Percentiles rank a stretch among this genome's conserved stretches.
phyloP scores from a whole-genome alignment of 2,797 vertebrate species.

The Meriones psammophilus region DNA sequence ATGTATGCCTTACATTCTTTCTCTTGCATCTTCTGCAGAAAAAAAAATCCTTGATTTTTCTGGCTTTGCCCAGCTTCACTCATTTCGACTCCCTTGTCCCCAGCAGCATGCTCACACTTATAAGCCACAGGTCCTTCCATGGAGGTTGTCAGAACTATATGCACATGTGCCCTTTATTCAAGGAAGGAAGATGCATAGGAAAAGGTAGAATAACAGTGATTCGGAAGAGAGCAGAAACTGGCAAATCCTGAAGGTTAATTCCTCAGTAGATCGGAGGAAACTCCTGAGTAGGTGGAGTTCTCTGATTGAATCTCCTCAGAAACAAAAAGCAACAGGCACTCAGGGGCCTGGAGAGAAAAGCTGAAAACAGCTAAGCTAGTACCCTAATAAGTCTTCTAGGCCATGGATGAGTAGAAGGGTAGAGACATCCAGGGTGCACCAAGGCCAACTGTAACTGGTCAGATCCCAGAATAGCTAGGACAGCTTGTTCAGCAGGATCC shows the following conservation, averaged over 20 bases:
- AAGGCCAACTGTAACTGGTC: background rate
- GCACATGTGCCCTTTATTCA: background rate
- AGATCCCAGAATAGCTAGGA: conserved; percentile 20
- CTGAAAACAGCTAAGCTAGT: conserved; percentile 36
- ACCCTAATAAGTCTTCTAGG: background rate
- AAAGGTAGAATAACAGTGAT: conserved; percentile 18
- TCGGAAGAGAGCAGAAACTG: background rate
- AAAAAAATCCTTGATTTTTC: conserved; percentile 9
- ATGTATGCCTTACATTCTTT: background rate
- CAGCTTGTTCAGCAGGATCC: conserved; percentile 40
- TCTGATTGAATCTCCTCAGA: background rate
- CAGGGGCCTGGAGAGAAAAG: background rate
- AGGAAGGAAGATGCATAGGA: background rate
- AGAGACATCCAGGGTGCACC: background rate
- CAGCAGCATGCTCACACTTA: background rate
- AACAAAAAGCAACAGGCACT: conserved; percentile 24
- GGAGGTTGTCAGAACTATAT: background rate
- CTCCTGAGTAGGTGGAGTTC: background rate
- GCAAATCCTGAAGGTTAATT: background rate
- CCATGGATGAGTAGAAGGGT: background rate
- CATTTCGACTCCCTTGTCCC: background rate
- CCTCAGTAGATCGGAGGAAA: conserved; percentile 12
- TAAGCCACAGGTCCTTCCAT: background rate
- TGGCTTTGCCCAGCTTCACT: background rate
- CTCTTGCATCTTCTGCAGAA: background rate